phyloP scores from a whole-genome alignment of 2,888 invertebrate species.

The Lepidocyrtoides sp. region DNA sequence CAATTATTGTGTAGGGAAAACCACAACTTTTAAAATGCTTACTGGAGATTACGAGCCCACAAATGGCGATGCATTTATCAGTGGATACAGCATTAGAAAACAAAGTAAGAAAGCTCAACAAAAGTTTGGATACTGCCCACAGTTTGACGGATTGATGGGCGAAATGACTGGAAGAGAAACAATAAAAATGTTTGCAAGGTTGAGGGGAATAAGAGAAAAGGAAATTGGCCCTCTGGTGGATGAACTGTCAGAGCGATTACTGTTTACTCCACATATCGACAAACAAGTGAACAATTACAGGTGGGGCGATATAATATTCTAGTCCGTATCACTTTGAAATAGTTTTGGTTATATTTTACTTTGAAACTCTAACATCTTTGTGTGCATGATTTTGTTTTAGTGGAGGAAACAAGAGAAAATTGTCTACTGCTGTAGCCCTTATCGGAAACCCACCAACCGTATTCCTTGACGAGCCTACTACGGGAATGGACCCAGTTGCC shows the following conservation, averaged over 20 bases:
- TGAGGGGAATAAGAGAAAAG: constrained; percentile 86
- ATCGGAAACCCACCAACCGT: constrained; percentile 91
- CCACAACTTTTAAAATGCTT: constrained; percentile 92
- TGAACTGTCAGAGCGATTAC: constrained; percentile 88
- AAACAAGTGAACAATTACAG: constrained; percentile 88
- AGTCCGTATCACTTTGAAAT: too few relatives aligned
- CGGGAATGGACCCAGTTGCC: constrained; percentile 92
- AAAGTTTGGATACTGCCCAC: constrained; percentile 91
- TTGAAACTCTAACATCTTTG: too few relatives aligned
- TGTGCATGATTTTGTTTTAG: constrained; percentile 87
- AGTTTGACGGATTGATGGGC: constrained; percentile 91
- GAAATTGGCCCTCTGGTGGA: constrained; percentile 87
- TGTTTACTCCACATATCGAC: constrained; percentile 89
- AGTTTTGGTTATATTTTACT: too few relatives aligned
- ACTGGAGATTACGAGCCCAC: constrained; percentile 87
- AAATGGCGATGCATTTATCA: constrained; percentile 86
- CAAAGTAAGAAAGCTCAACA: constrained; percentile 85
- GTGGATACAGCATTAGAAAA: constrained; percentile 53
- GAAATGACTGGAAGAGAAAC: constrained; percentile 92
- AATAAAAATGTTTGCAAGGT: constrained; percentile 86
- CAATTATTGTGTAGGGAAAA: constrained; percentile 89
- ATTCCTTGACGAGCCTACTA: constrained; percentile 90
- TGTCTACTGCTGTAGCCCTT: constrained; percentile 91
- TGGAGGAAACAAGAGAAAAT: constrained; percentile 92
- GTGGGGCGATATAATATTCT: constrained; percentile 31